Evolutionary conservation across 2,113 vertebrate genomes (phyloP).

Genomic region (Meleagris gallopavo): DNA sequence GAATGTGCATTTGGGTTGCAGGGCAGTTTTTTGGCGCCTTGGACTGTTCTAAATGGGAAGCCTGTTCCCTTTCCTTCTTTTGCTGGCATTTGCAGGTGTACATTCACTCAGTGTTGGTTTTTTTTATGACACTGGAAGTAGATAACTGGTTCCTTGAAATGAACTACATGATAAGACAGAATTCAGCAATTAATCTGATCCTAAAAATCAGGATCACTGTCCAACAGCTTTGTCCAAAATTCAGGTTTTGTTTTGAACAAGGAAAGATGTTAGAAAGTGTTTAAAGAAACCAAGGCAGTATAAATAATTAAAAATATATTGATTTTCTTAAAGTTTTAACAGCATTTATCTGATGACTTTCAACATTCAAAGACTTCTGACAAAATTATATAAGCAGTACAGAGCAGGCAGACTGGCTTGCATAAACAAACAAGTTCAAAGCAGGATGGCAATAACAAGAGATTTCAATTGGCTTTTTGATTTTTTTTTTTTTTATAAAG

Average conservation of each 20-base stretch:
- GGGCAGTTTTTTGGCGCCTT: neutral
- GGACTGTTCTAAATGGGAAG: neutral
- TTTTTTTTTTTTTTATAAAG: neutral
- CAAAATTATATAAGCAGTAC: neutral
- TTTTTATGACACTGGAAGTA: neutral
- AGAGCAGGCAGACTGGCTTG: neutral
- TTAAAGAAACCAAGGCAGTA: neutral
- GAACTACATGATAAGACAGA: neutral
- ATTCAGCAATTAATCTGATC: neutral
- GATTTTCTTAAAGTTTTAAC: neutral
- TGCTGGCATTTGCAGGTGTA: neutral
- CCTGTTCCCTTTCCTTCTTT: neutral
- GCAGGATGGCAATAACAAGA: neutral
- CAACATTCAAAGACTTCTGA: neutral
- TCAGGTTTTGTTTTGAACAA: neutral
- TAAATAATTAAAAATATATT: neutral
- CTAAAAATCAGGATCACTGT: neutral
- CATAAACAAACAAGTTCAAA: constrained; percentile 3
- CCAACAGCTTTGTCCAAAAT: neutral
- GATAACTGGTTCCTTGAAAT: neutral
- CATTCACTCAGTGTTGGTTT: fast-evolving
- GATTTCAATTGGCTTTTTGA: neutral
- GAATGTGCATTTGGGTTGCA: neutral
- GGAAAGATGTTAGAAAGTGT: neutral
- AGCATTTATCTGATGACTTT: neutral